Conservation (phyloP, 2,888 invertebrate species). For the Seladonia tumulorum region DNA sequence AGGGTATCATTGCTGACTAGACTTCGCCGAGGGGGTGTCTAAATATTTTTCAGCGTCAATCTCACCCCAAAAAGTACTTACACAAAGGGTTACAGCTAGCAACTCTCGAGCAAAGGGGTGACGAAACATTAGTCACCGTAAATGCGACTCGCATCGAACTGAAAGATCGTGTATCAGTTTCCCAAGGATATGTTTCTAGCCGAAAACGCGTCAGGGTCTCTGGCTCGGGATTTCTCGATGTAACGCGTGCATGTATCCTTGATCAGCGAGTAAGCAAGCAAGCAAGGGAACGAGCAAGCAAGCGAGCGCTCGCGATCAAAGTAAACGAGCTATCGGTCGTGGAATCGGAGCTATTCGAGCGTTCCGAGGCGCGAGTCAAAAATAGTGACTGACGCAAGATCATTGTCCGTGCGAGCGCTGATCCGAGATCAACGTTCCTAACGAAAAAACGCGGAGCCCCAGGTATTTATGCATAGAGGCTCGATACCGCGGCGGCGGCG, state of each 20-base stretch:
- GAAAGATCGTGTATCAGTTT: too few relatives aligned
- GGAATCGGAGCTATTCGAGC: conserved; percentile 48
- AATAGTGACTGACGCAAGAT: conserved; percentile 61
- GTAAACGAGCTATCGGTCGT: conserved; percentile 39
- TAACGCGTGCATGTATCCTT: conserved; percentile 31
- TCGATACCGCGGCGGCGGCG: conserved; percentile 60
- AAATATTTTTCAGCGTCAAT: too few relatives aligned
- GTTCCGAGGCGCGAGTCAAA: conserved; percentile 56
- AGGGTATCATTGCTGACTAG: too few relatives aligned
- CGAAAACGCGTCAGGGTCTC: neutral
- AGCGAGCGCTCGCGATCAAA: conserved; percentile 44
- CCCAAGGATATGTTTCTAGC: neutral
- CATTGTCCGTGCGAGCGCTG: conserved; percentile 54
- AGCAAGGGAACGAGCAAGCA: neutral
- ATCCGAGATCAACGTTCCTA: conserved; percentile 49
- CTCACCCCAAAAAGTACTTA: too few relatives aligned
- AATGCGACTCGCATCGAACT: neutral
- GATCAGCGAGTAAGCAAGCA: conserved; percentile 30
- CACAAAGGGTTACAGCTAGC: too few relatives aligned
- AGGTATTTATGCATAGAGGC: conserved; percentile 68
- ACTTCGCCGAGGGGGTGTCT: neutral
- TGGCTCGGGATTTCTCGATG: neutral
- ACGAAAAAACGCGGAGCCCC: conserved; percentile 27
- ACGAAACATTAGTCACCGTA: neutral
- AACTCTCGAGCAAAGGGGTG: neutral